phyloP scores from a whole-genome alignment of 2,888 invertebrate genomes.

The Lasioglossum marginatum region DNA sequence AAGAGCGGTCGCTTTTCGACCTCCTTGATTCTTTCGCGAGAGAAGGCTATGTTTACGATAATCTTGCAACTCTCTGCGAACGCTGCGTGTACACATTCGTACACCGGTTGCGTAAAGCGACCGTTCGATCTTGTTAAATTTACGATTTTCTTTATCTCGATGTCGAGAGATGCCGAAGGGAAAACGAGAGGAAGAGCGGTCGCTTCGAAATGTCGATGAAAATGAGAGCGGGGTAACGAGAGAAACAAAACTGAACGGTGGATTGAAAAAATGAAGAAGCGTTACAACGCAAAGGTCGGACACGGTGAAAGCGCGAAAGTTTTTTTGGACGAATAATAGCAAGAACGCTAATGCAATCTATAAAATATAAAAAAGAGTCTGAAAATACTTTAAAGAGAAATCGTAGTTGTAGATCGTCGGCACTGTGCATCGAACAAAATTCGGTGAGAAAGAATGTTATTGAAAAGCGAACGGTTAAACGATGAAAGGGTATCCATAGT shows the following conservation, averaged over 20 bases:
- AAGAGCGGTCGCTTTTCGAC: background rate
- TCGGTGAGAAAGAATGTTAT: background rate
- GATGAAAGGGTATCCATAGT: constrained; percentile 1
- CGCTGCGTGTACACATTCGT: background rate
- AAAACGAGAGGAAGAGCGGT: background rate
- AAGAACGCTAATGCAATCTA: background rate
- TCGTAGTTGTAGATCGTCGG: background rate
- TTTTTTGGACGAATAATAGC: background rate
- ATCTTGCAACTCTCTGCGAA: background rate
- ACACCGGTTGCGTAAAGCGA: background rate
- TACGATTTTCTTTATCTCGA: background rate
- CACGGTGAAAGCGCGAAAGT: background rate
- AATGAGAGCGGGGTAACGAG: background rate
- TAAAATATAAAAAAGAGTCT: background rate
- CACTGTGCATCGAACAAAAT: background rate
- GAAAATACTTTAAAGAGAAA: background rate
- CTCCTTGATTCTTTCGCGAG: background rate
- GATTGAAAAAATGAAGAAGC: background rate
- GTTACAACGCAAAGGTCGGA: background rate
- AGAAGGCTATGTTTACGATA: constrained; percentile 1
- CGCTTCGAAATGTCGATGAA: background rate
- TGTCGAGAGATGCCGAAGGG: background rate
- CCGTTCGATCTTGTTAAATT: background rate
- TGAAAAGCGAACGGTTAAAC: background rate
- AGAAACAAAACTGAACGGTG: background rate